phyloP scores from a whole-genome alignment of 2,113 vertebrate species.

The Saguinus imperator region DNA sequence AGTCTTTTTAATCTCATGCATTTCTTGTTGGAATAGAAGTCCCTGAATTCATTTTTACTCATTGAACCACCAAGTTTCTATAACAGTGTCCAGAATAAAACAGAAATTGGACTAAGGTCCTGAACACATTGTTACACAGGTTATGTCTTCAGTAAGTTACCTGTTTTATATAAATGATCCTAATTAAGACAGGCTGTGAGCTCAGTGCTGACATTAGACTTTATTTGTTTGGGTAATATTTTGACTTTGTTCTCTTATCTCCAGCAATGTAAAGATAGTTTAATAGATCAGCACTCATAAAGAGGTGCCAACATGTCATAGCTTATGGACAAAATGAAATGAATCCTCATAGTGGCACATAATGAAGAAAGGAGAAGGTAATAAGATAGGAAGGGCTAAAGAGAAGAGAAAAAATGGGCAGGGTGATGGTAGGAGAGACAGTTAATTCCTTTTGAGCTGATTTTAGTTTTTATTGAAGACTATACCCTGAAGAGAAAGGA shows the following conservation, averaged over 20 bases:
- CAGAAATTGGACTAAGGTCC: not conserved
- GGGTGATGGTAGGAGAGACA: not conserved
- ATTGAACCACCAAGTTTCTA: not conserved
- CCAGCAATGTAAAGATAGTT: not conserved
- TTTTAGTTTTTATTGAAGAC: not conserved
- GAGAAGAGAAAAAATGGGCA: not conserved
- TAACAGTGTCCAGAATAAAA: not conserved
- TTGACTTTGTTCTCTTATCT: not conserved
- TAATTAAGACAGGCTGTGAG: not conserved
- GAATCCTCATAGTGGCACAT: not conserved
- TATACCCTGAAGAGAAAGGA: not conserved
- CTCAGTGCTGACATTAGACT: not conserved
- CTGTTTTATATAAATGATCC: not conserved
- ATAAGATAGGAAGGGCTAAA: not conserved
- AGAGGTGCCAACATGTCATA: not conserved
- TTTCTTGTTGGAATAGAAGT: not conserved
- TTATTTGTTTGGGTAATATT: not conserved
- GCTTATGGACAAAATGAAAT: not conserved
- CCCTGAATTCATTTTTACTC: not conserved
- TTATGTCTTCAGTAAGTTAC: not conserved
- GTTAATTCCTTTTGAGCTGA: not conserved
- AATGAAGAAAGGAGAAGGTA: fast-evolving
- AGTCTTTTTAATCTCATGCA: not conserved
- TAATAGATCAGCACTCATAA: not conserved
- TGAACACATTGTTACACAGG: not conserved